phyloP scores from a whole-genome alignment of 2,888 invertebrate genomes.

The Polydrusus tereticollis region DNA sequence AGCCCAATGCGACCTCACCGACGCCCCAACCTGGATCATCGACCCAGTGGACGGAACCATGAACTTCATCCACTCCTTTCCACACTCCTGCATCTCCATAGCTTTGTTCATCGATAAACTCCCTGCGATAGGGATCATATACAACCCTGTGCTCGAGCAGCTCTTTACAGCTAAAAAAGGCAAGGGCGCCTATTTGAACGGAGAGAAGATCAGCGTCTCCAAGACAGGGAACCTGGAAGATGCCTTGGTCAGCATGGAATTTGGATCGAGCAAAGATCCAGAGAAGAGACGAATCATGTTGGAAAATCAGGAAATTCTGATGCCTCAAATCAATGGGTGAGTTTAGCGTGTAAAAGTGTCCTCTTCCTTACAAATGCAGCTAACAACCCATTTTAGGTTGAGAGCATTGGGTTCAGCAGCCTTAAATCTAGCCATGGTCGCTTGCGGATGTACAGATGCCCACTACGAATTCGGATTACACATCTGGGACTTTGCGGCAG shows the following conservation, averaged over 20 bases:
- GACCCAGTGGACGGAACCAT: conserved; percentile 99
- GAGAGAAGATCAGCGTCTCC: conserved; percentile 79
- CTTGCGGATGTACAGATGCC: conserved; percentile 87
- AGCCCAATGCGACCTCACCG: conserved; percentile 79
- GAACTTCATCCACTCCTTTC: conserved; percentile 96
- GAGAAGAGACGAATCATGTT: conserved; percentile 76
- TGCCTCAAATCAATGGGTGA: conserved; percentile 81
- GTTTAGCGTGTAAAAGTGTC: too few relatives aligned
- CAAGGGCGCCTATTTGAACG: conserved; percentile 91
- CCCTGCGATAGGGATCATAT: conserved; percentile 86
- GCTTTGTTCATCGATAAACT: conserved; percentile 82
- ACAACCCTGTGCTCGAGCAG: conserved; percentile 90
- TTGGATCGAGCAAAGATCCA: conserved; percentile 82
- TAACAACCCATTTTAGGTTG: conserved; percentile 70
- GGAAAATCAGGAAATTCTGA: conserved; percentile 77
- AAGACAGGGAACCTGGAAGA: conserved; percentile 76
- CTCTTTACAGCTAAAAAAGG: conserved; percentile 89
- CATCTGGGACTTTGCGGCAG: conserved; percentile 93
- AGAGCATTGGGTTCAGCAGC: conserved; percentile 94
- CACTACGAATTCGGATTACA: conserved; percentile 96
- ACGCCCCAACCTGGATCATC: conserved; percentile 96
- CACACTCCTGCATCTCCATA: conserved; percentile 91
- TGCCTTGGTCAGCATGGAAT: conserved; percentile 82
- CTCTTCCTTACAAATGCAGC: not conserved
- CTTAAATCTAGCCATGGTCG: conserved; percentile 95